Percentiles rank a stretch among this genome's conserved stretches.
phyloP scores from a whole-genome alignment of 2,888 invertebrate species.

The Lacanobia wlatinum region DNA sequence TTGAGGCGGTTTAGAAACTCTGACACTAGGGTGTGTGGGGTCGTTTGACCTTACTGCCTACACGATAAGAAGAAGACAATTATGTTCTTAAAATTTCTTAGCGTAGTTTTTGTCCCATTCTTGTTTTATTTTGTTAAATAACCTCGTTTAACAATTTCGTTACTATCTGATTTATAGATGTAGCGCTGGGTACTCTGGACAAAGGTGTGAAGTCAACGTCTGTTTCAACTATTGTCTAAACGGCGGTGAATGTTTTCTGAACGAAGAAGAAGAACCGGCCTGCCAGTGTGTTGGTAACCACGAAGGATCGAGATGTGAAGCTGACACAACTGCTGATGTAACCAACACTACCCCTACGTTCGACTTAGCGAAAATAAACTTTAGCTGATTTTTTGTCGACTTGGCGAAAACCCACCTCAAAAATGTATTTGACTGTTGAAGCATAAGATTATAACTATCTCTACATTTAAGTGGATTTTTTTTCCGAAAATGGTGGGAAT shows the following conservation, averaged over 20 bases:
- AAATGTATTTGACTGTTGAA: slow-evolving; percentile 5
- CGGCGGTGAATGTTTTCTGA: slow-evolving; percentile 88
- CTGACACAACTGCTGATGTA: too few species aligned
- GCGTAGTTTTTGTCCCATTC: too few species aligned
- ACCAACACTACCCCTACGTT: not conserved
- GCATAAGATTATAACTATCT: not conserved
- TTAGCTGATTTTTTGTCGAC: not conserved
- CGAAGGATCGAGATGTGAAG: slow-evolving; percentile 11
- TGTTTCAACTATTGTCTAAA: slow-evolving; percentile 92
- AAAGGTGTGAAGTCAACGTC: slow-evolving; percentile 86
- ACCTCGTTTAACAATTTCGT: not conserved
- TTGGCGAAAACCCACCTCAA: not conserved
- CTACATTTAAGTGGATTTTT: too few species aligned
- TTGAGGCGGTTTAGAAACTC: too few species aligned
- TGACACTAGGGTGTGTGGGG: too few species aligned
- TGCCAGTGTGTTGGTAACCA: slow-evolving; percentile 2
- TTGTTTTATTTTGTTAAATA: too few species aligned
- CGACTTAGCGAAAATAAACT: not conserved
- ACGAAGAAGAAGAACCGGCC: not conserved
- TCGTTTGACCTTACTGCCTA: too few species aligned
- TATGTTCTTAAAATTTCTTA: too few species aligned
- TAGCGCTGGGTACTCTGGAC: slow-evolving; percentile 80
- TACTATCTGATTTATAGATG: slow-evolving; percentile 76
- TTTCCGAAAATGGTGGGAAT: too few species aligned
- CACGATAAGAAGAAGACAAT: too few species aligned